Conservation (phyloP, 2,797 vertebrate genomes). For the Glyptemys insculpta region DNA sequence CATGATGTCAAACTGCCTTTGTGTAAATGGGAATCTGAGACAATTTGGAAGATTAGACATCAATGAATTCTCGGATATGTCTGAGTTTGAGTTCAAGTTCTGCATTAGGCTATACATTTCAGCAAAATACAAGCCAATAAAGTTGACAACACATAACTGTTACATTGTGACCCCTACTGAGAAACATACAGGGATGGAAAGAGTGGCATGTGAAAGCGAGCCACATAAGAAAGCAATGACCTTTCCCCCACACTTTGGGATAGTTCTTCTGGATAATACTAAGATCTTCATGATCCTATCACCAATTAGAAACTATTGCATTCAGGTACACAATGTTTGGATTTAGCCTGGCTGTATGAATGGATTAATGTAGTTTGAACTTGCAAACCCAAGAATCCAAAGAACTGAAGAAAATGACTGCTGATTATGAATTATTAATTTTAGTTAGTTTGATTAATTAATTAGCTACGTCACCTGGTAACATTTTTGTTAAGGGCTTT, state of each 20-base stretch:
- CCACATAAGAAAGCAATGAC: background rate
- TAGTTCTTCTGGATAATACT: background rate
- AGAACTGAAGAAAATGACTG: background rate
- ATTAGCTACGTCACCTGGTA: background rate
- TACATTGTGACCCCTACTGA: background rate
- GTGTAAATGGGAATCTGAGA: background rate
- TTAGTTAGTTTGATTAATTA: background rate
- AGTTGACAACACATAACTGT: background rate
- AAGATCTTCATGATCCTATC: background rate
- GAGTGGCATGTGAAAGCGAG: background rate
- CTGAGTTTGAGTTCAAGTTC: background rate
- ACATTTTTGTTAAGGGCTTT: background rate
- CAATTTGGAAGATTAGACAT: background rate
- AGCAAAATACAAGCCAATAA: background rate
- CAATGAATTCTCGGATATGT: background rate
- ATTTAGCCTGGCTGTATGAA: background rate
- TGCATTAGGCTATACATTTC: background rate
- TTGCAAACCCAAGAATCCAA: background rate
- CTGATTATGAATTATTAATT: background rate
- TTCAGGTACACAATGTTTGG: background rate
- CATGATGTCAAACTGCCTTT: background rate
- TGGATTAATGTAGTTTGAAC: background rate
- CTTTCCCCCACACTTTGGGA: fast-evolving
- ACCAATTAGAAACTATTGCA: background rate
- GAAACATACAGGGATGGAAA: fast-evolving